A percentile compares a stretch with the other conserved stretches of the same genome.
Evolutionary conservation across 2,797 vertebrate species (phyloP).

Genomic region (Leucoraja ocellata): DNA sequence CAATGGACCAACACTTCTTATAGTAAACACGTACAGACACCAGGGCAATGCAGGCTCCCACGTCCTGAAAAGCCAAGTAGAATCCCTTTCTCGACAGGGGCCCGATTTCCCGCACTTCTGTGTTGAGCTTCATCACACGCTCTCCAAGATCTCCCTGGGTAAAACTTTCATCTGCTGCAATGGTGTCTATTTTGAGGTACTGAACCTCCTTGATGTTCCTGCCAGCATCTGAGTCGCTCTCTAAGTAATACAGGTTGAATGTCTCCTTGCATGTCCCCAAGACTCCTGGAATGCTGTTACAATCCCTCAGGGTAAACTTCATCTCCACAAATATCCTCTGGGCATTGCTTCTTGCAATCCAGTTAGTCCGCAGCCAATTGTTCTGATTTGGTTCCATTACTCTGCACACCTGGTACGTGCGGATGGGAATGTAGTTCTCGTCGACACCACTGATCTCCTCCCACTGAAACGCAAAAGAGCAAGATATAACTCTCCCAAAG

Average conservation of each 20-base stretch:
- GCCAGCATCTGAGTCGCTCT: constrained; percentile 92
- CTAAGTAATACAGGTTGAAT: constrained; percentile 98
- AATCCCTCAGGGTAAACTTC: constrained; percentile 99
- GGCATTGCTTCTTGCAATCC: constrained; percentile 94
- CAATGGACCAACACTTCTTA: constrained; percentile 99
- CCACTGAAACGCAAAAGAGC: constrained; percentile 73
- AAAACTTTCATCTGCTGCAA: constrained; percentile 98
- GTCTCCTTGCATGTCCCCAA: constrained; percentile 98
- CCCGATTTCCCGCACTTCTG: constrained; percentile 93
- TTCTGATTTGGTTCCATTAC: constrained; percentile 99
- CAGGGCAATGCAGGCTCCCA: constrained; percentile 93
- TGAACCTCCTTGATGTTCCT: constrained; percentile 92
- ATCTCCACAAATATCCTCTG: constrained; percentile 99
- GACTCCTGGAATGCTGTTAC: constrained; percentile 97
- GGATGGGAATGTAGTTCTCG: constrained; percentile 96
- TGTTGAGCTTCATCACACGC: constrained; percentile 98
- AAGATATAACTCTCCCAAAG: constrained; percentile 39
- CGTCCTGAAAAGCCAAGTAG: constrained; percentile 98
- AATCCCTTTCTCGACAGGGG: constrained; percentile 90
- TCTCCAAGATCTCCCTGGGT: constrained; percentile 98
- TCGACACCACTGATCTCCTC: constrained; percentile 99
- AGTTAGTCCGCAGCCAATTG: constrained; percentile 99
- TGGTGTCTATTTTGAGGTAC: constrained; percentile 97
- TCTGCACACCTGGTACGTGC: constrained; percentile 98
- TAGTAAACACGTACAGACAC: constrained; percentile 98